Base-by-base conservation (phyloP, 1,140 invertebrate species). In the Camponotus pennsylvanicus region DNA sequence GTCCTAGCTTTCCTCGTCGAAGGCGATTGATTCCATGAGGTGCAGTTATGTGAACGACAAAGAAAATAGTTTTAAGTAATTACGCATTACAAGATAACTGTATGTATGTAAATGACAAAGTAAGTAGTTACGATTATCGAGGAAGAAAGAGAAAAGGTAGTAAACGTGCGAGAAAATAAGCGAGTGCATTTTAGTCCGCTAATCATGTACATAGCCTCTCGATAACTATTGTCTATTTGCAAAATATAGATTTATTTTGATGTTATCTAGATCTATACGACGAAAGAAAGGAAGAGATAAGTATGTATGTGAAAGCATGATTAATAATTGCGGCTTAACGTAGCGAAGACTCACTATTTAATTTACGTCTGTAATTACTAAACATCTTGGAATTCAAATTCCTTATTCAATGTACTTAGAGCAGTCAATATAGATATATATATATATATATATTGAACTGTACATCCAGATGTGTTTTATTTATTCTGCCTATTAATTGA, bases 231-330 rank as follows among this genome's bases (percentile, higher is more conserved):
- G 91, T 52, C 49, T 92, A 93, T 90, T 78, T 78, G 78, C 82
- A 70, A 88, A 91, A 93, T 93, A 95, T 94, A 95, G 94, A 95
- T 95, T 95, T 95, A 95, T 95, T 95, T 94, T 94, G 92, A 94
- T 94, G 95, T 95, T 95, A 94, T 95, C 95, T 95, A 95, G 94
- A 92, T 95, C 92, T 95, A 95, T 94, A 93, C 90, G 90, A 89
- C 71, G 86, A 91, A 45, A 57, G 57, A 42, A n/a, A 1, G 64
- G 67, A 13, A 7, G 3, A 27, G 32, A n/a, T 79, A 63, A 32
- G 59, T 63, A 9, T 45, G 37, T 27, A 32, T 75, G 49, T 59
- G 73, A 5, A 32, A 52, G 63, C 27, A 32, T 69, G 42, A 69
- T 32, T 32, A 21, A 61, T 59, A 18, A 18, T 85, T 59, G 77